phyloP scores from a whole-genome alignment of 2,113 vertebrate species.

The Gasterosteus nipponicus region DNA sequence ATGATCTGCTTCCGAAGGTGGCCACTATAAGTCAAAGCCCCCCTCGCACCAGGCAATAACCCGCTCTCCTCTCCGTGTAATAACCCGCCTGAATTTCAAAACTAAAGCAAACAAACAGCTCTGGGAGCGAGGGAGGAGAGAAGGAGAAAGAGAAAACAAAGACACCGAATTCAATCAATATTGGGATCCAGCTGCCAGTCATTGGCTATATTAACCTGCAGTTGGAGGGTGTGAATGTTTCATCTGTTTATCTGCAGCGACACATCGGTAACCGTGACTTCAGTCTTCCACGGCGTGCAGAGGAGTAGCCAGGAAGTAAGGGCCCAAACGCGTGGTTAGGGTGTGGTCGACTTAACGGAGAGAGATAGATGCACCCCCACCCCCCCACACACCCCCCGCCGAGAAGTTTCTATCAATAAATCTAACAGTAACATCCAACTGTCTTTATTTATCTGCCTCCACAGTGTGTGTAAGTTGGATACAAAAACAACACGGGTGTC shows the following conservation, averaged over 20 bases:
- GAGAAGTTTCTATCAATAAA: slow-evolving; percentile 43
- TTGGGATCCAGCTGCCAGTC: slow-evolving; percentile 74
- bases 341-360: slow-evolving; percentile 6
- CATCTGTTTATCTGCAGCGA: slow-evolving; percentile 42
- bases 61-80: slow-evolving; percentile 67
- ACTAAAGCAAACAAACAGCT: slow-evolving; percentile 66
- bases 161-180: slow-evolving; percentile 69
- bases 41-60: slow-evolving; percentile 76
- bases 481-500: slow-evolving; percentile 21
- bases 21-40: slow-evolving; percentile 62
- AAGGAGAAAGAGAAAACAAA: slow-evolving; percentile 33
- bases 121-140: not conserved
- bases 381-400: slow-evolving; percentile 14
- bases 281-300: not conserved
- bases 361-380: slow-evolving; percentile 30
- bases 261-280: not conserved
- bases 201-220: slow-evolving; percentile 60
- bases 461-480: slow-evolving; percentile 11
- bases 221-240: slow-evolving; percentile 36
- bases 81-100: slow-evolving; percentile 75
- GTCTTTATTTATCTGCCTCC: not conserved
- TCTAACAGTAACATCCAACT: not conserved
- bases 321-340: not conserved
- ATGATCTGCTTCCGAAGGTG: slow-evolving; percentile 51
- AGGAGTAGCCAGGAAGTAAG: slow-evolving; percentile 15